Evolutionary conservation across 1,140 invertebrate species (phyloP).

Genomic region (Hydropsyche tenuis): DNA sequence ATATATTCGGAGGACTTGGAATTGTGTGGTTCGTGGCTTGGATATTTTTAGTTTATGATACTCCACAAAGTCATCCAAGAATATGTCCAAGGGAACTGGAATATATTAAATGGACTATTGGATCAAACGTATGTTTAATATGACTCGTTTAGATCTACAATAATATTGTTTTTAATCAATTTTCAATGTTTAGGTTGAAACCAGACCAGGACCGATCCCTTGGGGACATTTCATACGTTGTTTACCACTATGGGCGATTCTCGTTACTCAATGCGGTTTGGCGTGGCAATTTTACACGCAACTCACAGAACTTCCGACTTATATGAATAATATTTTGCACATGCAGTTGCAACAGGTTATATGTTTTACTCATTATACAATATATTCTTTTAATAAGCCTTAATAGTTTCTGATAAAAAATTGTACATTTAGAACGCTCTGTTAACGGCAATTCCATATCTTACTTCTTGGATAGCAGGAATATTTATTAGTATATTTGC

Average conservation of each 20-base stretch:
- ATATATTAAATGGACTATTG: constrained; percentile 70
- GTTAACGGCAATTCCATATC: constrained; percentile 81
- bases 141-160: neutral
- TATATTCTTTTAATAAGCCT: neutral
- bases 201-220: constrained; percentile 58
- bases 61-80: constrained; percentile 78
- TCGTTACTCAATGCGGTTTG: constrained; percentile 88
- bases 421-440: constrained; percentile 72
- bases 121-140: constrained; percentile 53
- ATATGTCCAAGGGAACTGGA: constrained; percentile 75
- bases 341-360: constrained; percentile 81
- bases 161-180: neutral
- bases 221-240: constrained; percentile 83
- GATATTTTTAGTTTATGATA: constrained; percentile 75
- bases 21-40: constrained; percentile 82
- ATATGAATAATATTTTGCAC: constrained; percentile 91
- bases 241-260: constrained; percentile 85
- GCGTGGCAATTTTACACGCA: constrained; percentile 96
- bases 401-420: neutral
- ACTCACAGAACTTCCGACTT: constrained; percentile 90
- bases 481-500: constrained; percentile 74
- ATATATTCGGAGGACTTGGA: constrained; percentile 76
- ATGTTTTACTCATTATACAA: neutral
- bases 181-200: constrained; percentile 23
- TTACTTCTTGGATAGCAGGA: constrained; percentile 74